These are phyloP conservation scores for Uropsilus gracilis DNA, from an alignment of 2,113 vertebrate species.

Conservation along the genomic window DNA sequence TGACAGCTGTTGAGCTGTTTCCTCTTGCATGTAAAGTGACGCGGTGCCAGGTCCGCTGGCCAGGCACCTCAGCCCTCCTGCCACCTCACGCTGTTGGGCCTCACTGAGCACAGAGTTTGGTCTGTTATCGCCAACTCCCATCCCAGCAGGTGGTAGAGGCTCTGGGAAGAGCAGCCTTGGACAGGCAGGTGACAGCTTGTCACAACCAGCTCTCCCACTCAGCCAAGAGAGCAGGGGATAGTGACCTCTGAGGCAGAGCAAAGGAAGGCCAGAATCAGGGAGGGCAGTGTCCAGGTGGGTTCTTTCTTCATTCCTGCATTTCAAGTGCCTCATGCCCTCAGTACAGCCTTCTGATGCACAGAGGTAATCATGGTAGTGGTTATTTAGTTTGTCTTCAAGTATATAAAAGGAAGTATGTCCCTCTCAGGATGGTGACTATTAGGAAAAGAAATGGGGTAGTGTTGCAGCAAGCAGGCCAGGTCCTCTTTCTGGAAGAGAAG, in stretches of 20 bases:
- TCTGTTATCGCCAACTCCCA: slow-evolving; percentile 29
- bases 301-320: neutral
- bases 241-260: neutral
- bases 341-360: neutral
- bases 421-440: neutral
- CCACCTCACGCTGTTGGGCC: slow-evolving; percentile 58
- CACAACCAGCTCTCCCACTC: neutral
- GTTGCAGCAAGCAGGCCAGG: neutral
- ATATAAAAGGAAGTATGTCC: neutral
- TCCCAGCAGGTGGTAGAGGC: slow-evolving; percentile 42
- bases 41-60: neutral
- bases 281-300: neutral
- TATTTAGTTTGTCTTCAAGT: slow-evolving; percentile 50
- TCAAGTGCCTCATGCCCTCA: neutral
- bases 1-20: slow-evolving; percentile 75
- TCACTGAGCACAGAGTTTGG: slow-evolving; percentile 3
- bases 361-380: neutral
- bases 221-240: neutral
- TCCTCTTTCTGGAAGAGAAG: neutral
- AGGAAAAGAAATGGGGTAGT: neutral
- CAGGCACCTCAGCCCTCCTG: slow-evolving; percentile 49
- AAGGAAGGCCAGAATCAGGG: neutral
- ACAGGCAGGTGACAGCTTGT: slow-evolving; percentile 72
- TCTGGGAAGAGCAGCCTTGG: slow-evolving; percentile 26
- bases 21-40: slow-evolving; percentile 70